Conservation (phyloP, 2,797 vertebrate genomes). For the Alcedo atthis region DNA sequence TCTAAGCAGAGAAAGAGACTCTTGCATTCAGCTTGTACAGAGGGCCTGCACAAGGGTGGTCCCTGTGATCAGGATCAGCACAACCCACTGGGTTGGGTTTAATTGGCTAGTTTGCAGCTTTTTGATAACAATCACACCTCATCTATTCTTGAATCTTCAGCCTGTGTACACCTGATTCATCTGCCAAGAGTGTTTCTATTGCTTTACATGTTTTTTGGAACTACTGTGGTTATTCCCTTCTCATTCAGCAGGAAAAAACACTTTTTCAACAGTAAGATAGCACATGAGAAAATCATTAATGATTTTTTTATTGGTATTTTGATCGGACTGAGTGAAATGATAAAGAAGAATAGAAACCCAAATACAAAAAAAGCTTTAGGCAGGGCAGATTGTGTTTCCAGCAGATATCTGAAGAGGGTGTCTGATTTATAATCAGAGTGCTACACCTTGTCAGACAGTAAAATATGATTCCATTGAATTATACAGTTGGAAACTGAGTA, state of each 20-base stretch:
- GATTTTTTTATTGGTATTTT: not conserved
- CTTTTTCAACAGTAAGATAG: not conserved
- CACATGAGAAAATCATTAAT: not conserved
- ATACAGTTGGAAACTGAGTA: not conserved
- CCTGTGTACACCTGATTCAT: not conserved
- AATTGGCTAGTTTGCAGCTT: not conserved
- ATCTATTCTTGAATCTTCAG: not conserved
- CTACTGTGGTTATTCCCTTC: not conserved
- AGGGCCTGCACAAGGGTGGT: not conserved
- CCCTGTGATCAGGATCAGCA: not conserved
- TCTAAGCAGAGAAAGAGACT: not conserved
- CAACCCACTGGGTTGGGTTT: not conserved
- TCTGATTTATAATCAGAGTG: conserved; percentile 9
- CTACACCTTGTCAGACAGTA: not conserved
- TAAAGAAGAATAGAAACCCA: not conserved
- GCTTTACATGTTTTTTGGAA: not conserved
- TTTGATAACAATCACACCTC: not conserved
- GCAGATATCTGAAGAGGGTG: not conserved
- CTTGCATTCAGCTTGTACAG: not conserved
- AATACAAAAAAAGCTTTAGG: not conserved
- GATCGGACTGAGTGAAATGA: not conserved
- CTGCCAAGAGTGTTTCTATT: not conserved
- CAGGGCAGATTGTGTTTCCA: not conserved
- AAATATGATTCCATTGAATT: not conserved
- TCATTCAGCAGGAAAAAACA: not conserved